phyloP scores from a whole-genome alignment of 1,140 invertebrate genomes.

The Meloidogyne chitwoodi region DNA sequence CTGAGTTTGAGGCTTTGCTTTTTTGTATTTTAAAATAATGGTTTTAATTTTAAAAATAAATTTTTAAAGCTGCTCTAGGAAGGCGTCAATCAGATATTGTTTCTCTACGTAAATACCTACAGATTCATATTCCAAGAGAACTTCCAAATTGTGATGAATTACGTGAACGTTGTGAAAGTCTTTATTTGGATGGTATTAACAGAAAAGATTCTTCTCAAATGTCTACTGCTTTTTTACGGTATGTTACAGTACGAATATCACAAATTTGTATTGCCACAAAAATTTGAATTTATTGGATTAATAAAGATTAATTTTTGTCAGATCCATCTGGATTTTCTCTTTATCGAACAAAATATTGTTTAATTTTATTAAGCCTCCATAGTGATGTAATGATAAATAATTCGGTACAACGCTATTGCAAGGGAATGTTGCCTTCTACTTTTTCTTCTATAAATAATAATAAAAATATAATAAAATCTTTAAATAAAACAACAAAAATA shows the following conservation, averaged over 20 bases:
- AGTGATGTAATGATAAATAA: constrained; percentile 47
- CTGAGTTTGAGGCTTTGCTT: constrained; percentile 37
- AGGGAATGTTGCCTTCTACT: constrained; percentile 26
- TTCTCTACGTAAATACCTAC: constrained; percentile 35
- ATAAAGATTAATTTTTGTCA: too few relatives aligned
- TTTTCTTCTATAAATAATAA: background rate
- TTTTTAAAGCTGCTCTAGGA: constrained; percentile 30
- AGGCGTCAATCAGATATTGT: constrained; percentile 35
- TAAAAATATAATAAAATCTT: constrained; percentile 4
- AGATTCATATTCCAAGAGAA: constrained; percentile 34
- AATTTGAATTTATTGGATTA: too few relatives aligned
- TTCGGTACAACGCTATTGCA: constrained; percentile 34
- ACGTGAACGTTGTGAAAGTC: constrained; percentile 22
- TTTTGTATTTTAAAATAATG: constrained; percentile 24
- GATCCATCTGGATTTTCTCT: too few relatives aligned
- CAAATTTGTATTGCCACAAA: too few relatives aligned
- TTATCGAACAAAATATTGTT: too few relatives aligned
- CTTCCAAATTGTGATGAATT: constrained; percentile 18
- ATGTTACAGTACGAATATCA: too few relatives aligned
- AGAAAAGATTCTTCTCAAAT: constrained; percentile 22
- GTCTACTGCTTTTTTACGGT: constrained; percentile 4
- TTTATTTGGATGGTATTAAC: constrained; percentile 30
- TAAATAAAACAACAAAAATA: constrained; percentile 3
- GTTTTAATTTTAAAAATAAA: background rate
- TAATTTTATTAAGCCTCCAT: constrained; percentile 19